phyloP scores from a whole-genome alignment of 2,113 vertebrate genomes.

The Danio rerio region GRCz12tu NC_133189.1:32143501-32144000 shows the following conservation, averaged over 20 bases:
- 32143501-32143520: not conserved
- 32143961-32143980: conserved; percentile 75
- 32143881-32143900: conserved; percentile 86
- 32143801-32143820: conserved; percentile 80
- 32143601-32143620: not conserved
- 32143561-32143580: not conserved
- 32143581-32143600: not conserved
- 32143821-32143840: conserved; percentile 74
- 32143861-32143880: conserved; percentile 83
- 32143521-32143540: not conserved
- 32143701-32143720: conserved; percentile 73
- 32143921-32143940: conserved; percentile 62
- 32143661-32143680: conserved; percentile 57
- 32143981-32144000: conserved; percentile 77
- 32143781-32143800: conserved; percentile 75
- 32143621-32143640: not conserved
- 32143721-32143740: conserved; percentile 78
- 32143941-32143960: conserved; percentile 62
- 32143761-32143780: conserved; percentile 83
- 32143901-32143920: conserved; percentile 82
- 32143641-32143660: not conserved
- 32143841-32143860: conserved; percentile 85
- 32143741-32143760: conserved; percentile 74
- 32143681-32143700: conserved; percentile 72
- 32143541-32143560: not conserved